Evolutionary conservation across 2,797 vertebrate species (phyloP).

Genomic region (Lacerta agilis): DNA sequence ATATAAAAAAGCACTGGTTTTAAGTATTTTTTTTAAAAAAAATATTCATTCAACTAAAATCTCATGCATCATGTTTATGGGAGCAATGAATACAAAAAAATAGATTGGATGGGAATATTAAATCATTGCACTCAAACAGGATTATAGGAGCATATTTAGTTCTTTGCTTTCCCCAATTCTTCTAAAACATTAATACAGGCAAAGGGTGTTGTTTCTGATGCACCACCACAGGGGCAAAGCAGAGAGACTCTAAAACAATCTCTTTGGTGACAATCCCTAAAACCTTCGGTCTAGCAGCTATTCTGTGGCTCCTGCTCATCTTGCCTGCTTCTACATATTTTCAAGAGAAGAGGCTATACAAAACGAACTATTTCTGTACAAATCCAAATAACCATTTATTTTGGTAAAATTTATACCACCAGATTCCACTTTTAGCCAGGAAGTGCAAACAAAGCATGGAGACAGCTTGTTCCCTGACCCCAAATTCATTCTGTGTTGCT

Average conservation of each 20-base stretch:
- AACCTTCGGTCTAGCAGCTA: constrained; percentile 44
- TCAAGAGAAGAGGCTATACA: constrained; percentile 59
- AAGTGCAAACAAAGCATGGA: constrained; percentile 82
- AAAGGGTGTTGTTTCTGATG: constrained; percentile 53
- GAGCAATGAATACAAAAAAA: constrained; percentile 52
- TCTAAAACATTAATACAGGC: constrained; percentile 59
- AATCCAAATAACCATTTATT: constrained; percentile 75
- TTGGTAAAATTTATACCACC: constrained; percentile 77
- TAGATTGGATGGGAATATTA: constrained; percentile 50
- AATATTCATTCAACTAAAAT: too few species aligned
- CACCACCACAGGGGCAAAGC: constrained; percentile 16
- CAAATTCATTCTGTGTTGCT: constrained; percentile 86
- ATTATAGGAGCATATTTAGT: constrained; percentile 44
- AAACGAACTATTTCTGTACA: constrained; percentile 59
- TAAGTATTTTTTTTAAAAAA: too few species aligned
- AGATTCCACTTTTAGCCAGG: constrained; percentile 80
- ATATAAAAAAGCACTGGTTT: too few species aligned
- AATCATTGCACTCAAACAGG: constrained; percentile 15
- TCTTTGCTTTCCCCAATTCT: constrained; percentile 57
- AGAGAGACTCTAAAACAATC: constrained; percentile 50
- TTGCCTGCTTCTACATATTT: constrained; percentile 68
- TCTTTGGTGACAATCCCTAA: constrained; percentile 59
- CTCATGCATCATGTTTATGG: neutral
- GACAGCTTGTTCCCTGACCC: constrained; percentile 82
- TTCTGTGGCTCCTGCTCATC: constrained; percentile 56